A percentile compares a stretch with the other conserved stretches of the same genome.
Conservation (phyloP, 1,140 invertebrate genomes). For the Drosophila micromelanica region DNA sequence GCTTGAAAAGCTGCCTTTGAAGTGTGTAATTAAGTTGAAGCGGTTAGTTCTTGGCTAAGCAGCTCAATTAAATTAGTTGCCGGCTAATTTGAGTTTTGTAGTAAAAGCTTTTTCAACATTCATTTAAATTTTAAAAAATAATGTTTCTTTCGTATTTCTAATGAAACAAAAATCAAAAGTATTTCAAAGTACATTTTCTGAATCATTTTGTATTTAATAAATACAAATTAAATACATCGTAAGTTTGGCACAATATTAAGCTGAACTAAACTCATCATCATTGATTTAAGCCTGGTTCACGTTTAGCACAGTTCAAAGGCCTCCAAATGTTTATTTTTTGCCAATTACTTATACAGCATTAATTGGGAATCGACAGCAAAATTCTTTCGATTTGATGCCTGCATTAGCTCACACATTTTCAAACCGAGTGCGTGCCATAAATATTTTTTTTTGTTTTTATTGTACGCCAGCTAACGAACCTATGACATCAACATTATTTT, state of each 20-base stretch:
- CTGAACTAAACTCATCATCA: background rate
- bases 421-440: constrained; percentile 61
- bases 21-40: background rate
- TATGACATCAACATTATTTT: constrained; percentile 67
- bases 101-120: background rate
- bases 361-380: constrained; percentile 9
- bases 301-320: background rate
- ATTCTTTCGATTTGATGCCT: constrained; percentile 44
- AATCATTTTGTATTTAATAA: too few species aligned
- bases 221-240: too few species aligned
- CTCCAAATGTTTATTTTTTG: constrained; percentile 1
- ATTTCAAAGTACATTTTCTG: too few species aligned
- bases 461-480: constrained; percentile 54
- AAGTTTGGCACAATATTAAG: too few species aligned
- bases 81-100: background rate
- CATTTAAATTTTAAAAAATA: too few species aligned
- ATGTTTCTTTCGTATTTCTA: too few species aligned
- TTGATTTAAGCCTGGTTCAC: background rate
- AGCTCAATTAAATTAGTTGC: background rate
- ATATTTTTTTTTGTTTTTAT: constrained; percentile 57
- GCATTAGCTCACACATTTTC: constrained; percentile 56
- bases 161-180: too few species aligned
- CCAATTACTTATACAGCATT: constrained; percentile 26
- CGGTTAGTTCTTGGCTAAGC: background rate
- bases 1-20: background rate